Evolutionary conservation across 1,140 invertebrate species (phyloP).

Genomic region (Akabosia matsudoensis): DNA sequence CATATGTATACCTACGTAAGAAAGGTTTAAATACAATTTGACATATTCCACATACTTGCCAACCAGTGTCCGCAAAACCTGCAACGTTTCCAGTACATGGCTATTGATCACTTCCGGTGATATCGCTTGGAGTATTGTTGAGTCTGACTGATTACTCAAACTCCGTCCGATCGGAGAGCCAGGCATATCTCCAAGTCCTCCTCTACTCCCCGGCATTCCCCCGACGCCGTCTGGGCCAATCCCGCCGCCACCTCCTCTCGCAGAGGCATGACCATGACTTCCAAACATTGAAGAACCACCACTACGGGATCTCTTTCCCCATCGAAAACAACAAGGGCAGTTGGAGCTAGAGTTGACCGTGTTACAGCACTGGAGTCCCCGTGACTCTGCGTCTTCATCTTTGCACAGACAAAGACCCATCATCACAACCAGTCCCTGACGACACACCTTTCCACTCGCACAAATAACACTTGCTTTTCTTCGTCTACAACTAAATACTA

Average conservation of each 20-base stretch:
- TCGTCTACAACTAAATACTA: too few relatives aligned
- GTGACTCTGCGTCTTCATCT: conserved; percentile 40
- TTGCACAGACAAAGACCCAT: conserved; percentile 50
- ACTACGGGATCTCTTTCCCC: conserved; percentile 21
- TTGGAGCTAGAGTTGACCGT: conserved; percentile 19
- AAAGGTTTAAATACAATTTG: not conserved
- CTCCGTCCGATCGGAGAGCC: conserved; percentile 35
- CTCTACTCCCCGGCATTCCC: not conserved
- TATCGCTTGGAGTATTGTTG: conserved; percentile 33
- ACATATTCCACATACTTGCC: conserved; percentile 66
- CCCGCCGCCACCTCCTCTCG: conserved; percentile 19
- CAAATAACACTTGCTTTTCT: too few relatives aligned
- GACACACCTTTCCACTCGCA: not conserved
- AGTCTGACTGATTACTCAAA: conserved; percentile 33
- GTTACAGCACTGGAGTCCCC: conserved; percentile 17
- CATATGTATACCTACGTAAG: not conserved
- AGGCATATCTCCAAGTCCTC: conserved; percentile 29
- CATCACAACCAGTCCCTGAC: conserved; percentile 24
- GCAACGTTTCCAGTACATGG: conserved; percentile 74
- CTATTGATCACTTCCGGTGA: conserved; percentile 58
- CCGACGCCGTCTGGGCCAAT: not conserved
- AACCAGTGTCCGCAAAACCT: conserved; percentile 73
- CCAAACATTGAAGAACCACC: conserved; percentile 19
- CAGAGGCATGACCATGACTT: not conserved
- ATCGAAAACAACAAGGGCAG: conserved; percentile 27